These are phyloP conservation scores for Sebastes taczanowskii DNA, from an alignment of 2,797 vertebrate genomes.

Conservation along the genomic window DNA sequence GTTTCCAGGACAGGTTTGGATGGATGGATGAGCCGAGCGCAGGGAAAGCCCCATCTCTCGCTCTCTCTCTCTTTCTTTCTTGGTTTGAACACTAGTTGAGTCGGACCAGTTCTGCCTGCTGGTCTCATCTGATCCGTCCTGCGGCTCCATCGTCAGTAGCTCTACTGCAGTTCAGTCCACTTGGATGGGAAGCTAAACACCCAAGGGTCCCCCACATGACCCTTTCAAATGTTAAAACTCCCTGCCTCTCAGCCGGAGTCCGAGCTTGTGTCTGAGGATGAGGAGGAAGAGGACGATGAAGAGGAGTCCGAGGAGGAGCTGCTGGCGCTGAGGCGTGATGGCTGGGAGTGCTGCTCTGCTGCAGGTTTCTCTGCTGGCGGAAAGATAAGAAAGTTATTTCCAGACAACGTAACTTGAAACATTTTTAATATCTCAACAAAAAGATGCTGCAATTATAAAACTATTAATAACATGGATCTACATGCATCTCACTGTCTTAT, in stretches of 20 bases:
- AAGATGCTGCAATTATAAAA: not conserved
- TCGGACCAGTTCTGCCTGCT: conserved; percentile 20
- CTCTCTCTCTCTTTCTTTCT: not conserved
- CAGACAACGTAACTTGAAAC: not conserved
- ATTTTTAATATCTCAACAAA: not conserved
- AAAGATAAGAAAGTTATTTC: rapidly evolving
- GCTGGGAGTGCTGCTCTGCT: conserved; percentile 74
- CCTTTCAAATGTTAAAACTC: not conserved
- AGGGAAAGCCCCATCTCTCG: conserved; percentile 38
- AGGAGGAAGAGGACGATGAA: conserved; percentile 89
- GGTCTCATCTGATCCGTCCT: conserved; percentile 19
- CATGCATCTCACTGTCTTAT: no score
- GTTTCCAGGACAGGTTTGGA: conserved; percentile 13
- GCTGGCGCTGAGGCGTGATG: conserved; percentile 91
- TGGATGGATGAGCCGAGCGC: conserved; percentile 31
- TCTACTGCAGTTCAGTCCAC: conserved; percentile 49
- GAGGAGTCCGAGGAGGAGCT: conserved; percentile 93
- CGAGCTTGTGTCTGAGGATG: conserved; percentile 94
- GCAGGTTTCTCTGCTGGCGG: conserved; percentile 86
- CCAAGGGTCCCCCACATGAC: not conserved
- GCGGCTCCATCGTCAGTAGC: conserved; percentile 49
- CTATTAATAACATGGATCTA: no score
- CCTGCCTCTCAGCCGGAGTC: conserved; percentile 82
- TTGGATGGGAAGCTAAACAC: not conserved
- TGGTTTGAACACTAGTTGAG: not conserved